phyloP scores from a whole-genome alignment of 1,140 invertebrate genomes.

The Micrasema minimum region DNA sequence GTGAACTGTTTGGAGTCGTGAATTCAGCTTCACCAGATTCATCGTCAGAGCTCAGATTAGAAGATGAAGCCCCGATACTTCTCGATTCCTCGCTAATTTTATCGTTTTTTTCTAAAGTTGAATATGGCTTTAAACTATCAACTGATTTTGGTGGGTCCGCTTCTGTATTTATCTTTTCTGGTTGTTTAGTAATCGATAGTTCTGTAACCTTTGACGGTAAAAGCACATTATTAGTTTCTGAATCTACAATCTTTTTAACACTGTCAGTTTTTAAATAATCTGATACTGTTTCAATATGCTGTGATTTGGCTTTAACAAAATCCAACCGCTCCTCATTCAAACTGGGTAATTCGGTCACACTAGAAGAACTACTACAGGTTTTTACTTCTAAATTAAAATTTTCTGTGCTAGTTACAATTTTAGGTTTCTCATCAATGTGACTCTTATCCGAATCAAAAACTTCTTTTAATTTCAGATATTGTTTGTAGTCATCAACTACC shows the following conservation, averaged over 20 bases:
- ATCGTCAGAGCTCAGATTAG: constrained; percentile 45
- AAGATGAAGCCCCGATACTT: constrained; percentile 42
- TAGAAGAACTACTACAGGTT: too few species aligned
- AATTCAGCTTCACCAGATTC: constrained; percentile 61
- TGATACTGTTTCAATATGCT: too few species aligned
- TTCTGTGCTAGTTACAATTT: background rate
- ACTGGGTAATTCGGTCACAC: too few species aligned
- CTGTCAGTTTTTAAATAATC: too few species aligned
- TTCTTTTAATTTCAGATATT: constrained; percentile 48
- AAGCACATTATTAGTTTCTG: too few species aligned
- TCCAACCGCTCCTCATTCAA: too few species aligned
- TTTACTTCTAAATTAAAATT: background rate
- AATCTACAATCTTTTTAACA: too few species aligned
- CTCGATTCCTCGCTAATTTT: constrained; percentile 31
- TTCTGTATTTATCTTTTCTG: background rate
- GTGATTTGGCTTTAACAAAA: too few species aligned
- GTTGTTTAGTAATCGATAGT: background rate
- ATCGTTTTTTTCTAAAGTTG: constrained; percentile 10
- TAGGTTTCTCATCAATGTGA: background rate
- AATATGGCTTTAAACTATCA: constrained; percentile 4
- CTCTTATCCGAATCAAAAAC: constrained; percentile 39
- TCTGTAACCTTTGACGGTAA: background rate
- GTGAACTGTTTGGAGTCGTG: constrained; percentile 64
- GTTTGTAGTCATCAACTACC: constrained; percentile 40
- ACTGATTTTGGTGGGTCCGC: background rate